Conservation (phyloP, 2,797 vertebrate genomes). For the Parambassis ranga region DNA sequence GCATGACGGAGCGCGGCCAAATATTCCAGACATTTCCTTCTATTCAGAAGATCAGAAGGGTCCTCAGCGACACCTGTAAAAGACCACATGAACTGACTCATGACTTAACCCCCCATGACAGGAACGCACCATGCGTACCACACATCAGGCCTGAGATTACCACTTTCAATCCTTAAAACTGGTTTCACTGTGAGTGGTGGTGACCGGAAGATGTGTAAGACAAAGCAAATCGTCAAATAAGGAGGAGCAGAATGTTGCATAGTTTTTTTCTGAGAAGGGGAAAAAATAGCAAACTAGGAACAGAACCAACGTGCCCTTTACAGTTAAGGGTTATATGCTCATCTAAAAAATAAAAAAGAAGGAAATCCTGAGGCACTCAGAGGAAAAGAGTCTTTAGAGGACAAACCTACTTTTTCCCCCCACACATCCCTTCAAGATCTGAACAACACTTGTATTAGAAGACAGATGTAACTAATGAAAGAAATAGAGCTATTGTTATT, state of each 20-base stretch:
- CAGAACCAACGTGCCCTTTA: neutral
- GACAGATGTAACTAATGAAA: neutral
- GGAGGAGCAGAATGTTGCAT: neutral
- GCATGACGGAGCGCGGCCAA: conserved; percentile 85
- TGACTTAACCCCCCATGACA: conserved; percentile 23
- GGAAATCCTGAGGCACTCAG: conserved; percentile 35
- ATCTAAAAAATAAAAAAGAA: conserved; percentile 32
- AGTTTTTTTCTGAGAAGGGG: neutral
- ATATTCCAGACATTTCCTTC: conserved; percentile 81
- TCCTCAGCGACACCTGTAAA: conserved; percentile 61
- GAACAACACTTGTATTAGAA: conserved; percentile 3
- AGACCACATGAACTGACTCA: conserved; percentile 36
- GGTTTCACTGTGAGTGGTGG: neutral
- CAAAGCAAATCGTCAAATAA: neutral
- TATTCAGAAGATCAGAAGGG: conserved; percentile 78
- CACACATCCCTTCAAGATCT: neutral
- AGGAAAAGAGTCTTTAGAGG: neutral
- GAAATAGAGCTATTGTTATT: neutral
- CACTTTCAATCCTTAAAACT: neutral
- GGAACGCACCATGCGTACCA: too few species aligned
- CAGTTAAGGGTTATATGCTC: neutral
- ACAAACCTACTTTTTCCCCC: neutral
- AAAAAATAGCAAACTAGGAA: neutral
- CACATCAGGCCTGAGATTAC: conserved; percentile 1
- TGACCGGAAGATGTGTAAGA: conserved; percentile 5